Conservation (phyloP, 2,113 vertebrate species). For the Raja brachyura region DNA sequence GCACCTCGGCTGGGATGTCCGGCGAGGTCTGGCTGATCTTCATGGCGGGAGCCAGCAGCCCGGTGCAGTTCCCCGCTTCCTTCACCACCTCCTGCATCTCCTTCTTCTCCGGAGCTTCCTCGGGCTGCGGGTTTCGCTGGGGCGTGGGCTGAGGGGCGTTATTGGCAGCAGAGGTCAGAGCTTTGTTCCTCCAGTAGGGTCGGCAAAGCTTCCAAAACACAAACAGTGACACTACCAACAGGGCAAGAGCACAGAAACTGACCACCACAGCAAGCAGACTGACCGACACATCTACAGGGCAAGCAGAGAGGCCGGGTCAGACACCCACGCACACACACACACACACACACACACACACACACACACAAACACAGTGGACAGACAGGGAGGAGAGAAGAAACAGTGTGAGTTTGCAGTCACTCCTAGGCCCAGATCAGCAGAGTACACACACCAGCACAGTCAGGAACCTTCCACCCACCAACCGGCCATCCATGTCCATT, state of each 20-base stretch:
- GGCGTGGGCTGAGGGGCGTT: slow-evolving; percentile 61
- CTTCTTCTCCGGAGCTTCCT: slow-evolving; percentile 69
- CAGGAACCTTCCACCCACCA: no score
- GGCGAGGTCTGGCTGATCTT: slow-evolving; percentile 99
- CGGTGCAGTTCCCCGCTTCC: slow-evolving; percentile 66
- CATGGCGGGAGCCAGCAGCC: slow-evolving; percentile 80
- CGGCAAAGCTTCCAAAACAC: slow-evolving; percentile 98
- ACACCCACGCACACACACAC: slow-evolving; percentile 15
- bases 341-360: not conserved
- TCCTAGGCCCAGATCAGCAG: not conserved
- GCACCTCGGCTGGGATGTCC: slow-evolving; percentile 92
- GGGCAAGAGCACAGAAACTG: slow-evolving; percentile 90
- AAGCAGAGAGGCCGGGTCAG: slow-evolving; percentile 48
- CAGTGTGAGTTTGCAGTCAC: not conserved
- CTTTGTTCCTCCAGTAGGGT: slow-evolving; percentile 92
- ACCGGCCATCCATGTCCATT: no score
- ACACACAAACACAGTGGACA: slow-evolving; percentile 15
- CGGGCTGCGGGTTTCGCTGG: slow-evolving; percentile 55
- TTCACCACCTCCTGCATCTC: slow-evolving; percentile 61
- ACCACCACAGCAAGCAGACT: slow-evolving; percentile 92
- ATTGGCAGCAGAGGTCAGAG: slow-evolving; percentile 56
- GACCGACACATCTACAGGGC: slow-evolving; percentile 84
- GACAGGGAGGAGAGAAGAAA: slow-evolving; percentile 40
- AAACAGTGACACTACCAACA: slow-evolving; percentile 92
- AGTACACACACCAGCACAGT: no score